Evolutionary conservation across 2,888 invertebrate genomes (phyloP).

Genomic region (Aleiodes leptofemur): DNA sequence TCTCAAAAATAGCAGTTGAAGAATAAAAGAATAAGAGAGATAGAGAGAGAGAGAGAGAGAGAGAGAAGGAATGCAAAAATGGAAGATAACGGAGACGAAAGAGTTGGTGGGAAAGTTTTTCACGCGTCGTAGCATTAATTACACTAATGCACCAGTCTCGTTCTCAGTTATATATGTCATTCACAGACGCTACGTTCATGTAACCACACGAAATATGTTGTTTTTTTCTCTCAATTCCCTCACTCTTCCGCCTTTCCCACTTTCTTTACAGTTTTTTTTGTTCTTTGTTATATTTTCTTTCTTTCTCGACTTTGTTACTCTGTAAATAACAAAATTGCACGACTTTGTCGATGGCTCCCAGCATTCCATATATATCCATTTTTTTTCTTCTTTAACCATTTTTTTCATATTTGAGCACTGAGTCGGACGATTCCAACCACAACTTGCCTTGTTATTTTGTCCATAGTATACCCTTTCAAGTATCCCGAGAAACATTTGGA

Average conservation of each 20-base stretch:
- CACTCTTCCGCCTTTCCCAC: neutral
- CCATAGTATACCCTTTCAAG: constrained; percentile 17
- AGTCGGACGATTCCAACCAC: constrained; percentile 20
- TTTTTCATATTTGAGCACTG: neutral
- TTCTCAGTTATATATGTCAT: constrained; percentile 17
- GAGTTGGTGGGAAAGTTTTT: constrained; percentile 26
- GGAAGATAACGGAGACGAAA: constrained; percentile 18
- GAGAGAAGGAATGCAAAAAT: constrained; percentile 26
- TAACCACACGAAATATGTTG: constrained; percentile 38
- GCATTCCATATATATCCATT: neutral
- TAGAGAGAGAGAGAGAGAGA: constrained; percentile 5
- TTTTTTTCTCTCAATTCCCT: neutral
- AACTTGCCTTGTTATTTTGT: constrained; percentile 33
- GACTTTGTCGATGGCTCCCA: neutral
- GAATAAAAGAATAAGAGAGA: neutral
- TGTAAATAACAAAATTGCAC: constrained; percentile 25
- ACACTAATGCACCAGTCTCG: constrained; percentile 51
- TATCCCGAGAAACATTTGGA: constrained; percentile 29
- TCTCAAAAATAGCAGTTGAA: neutral
- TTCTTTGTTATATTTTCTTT: constrained; percentile 11
- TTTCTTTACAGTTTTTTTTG: constrained; percentile 21
- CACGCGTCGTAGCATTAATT: constrained; percentile 50
- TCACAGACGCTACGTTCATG: constrained; percentile 24
- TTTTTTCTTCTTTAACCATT: neutral
- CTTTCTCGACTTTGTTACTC: constrained; percentile 33